These are phyloP conservation scores for Myoxocephalus aenaeus DNA, from an alignment of 2,797 vertebrate genomes.

Conservation along the genomic window DNA sequence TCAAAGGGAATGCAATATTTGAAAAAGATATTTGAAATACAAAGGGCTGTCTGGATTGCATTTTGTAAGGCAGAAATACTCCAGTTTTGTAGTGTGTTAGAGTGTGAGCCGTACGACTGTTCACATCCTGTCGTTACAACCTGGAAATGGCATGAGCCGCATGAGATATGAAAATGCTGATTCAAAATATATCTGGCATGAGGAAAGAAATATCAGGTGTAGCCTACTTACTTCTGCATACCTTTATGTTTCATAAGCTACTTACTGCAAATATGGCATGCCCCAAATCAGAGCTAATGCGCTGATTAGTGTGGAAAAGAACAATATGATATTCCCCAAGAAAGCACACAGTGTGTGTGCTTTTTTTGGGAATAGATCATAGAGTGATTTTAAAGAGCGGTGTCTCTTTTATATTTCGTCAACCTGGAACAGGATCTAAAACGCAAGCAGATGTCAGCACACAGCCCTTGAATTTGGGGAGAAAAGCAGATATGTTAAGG, in stretches of 20 bases:
- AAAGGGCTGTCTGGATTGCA: background rate
- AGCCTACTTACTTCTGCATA: slow-evolving; percentile 5
- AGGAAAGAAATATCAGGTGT: slow-evolving; percentile 11
- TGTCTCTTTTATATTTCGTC: background rate
- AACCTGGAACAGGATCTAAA: background rate
- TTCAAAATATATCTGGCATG: slow-evolving; percentile 24
- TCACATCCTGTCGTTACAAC: slow-evolving; percentile 18
- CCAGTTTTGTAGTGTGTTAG: background rate
- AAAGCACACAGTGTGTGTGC: too few relatives aligned
- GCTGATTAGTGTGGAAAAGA: background rate
- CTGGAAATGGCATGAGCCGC: slow-evolving; percentile 8
- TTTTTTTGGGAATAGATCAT: background rate
- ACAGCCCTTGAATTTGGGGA: slow-evolving; percentile 19
- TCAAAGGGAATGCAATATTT: background rate
- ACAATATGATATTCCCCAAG: background rate
- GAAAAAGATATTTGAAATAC: background rate
- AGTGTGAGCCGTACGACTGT: background rate
- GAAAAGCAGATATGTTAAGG: slow-evolving; percentile 21
- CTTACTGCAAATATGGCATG: slow-evolving; percentile 5
- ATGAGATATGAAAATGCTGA: slow-evolving; percentile 6
- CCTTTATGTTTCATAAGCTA: slow-evolving; percentile 21
- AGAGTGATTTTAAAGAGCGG: background rate
- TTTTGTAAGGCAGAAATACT: slow-evolving; percentile 1
- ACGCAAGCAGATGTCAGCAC: background rate
- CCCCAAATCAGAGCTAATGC: background rate